phyloP scores from a whole-genome alignment of 1,140 invertebrate genomes.

The Artemia franciscana region DNA sequence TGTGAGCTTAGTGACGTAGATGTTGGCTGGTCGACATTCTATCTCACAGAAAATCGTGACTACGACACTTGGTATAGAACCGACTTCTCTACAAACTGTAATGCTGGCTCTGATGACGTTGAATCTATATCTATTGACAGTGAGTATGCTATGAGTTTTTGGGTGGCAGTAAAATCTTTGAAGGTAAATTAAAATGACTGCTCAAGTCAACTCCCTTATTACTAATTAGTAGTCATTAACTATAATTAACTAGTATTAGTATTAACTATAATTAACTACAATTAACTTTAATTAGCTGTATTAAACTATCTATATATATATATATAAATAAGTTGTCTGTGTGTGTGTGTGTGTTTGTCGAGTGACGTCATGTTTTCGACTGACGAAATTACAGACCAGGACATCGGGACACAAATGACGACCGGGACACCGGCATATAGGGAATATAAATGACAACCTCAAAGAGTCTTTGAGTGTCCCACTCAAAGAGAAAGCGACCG shows the following conservation, averaged over 20 bases:
- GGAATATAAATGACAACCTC: too few species aligned
- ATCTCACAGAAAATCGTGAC: slow-evolving; percentile 6
- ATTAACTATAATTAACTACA: not conserved
- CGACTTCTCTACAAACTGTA: slow-evolving; percentile 2
- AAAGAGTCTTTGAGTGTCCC: too few species aligned
- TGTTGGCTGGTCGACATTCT: slow-evolving; percentile 1
- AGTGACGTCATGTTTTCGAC: too few species aligned
- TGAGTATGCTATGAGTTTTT: not conserved
- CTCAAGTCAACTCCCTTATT: not conserved
- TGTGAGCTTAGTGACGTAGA: slow-evolving; percentile 9
- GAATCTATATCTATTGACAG: not conserved
- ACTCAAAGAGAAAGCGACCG: too few species aligned
- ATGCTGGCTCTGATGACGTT: not conserved
- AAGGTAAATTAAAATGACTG: not conserved
- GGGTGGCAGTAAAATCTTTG: not conserved
- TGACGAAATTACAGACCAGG: too few species aligned
- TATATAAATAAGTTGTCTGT: too few species aligned
- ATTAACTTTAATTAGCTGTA: too few species aligned
- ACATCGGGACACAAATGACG: too few species aligned
- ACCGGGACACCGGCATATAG: too few species aligned
- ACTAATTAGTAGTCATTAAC: not conserved
- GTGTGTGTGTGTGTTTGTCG: too few species aligned
- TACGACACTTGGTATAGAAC: slow-evolving; percentile 9
- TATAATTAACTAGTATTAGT: not conserved
- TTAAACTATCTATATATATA: too few species aligned